Evolutionary conservation across 2,113 vertebrate species (phyloP), one percentile per base, ranked within the genome.

Genomic region (Phodopus roborovskii): DNA sequence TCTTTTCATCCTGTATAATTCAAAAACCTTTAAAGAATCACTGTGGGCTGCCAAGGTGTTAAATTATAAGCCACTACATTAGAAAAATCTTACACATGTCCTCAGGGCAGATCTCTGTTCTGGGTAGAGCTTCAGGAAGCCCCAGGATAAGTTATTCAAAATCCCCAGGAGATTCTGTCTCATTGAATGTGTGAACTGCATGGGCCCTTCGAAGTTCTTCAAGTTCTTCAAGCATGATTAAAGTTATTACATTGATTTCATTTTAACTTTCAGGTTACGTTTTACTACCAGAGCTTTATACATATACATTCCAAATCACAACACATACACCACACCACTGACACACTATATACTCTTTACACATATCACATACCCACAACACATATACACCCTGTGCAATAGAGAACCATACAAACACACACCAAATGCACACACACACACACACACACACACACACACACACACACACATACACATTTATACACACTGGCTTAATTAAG

Each of bases 121-220:
- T 66, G 33, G 8, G 17, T 58, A 89, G 56, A 92, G 50, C 70
- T 73, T 86, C 5, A 70, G 15, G 74, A 73, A 84, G 53, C 30
- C 68, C 7, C 20, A 30, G 17, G 62, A 33, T 90, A 92, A 78
- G 66, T 87, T 11, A 1, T 74, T 90, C 70, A 73, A 89, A 95
- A 68, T 28, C 22, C n/a, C 88, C 87, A 48, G 36, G 78, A 89
- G 26, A 22, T 83, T 85, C 66, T 66, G 33, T 71, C n/a, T 85
- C 2, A 11, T 42, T 84, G 45, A 81, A 88, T 94, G 19, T 30
- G 11, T 94, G 28, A 11, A 73, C 28, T 90, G 28, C 4, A 53
- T 93, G 66, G 70, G 89, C 71, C 73, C 79, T 92, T 66, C 48
- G 64, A 39, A 86, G 10, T 86, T 96, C 10, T 95, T 89, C 75